Percentiles rank a stretch among this genome's conserved stretches.
These are phyloP conservation scores for Anthonomus grandis DNA, from an alignment of 1,140 invertebrate genomes.

Conservation along the genomic window DNA sequence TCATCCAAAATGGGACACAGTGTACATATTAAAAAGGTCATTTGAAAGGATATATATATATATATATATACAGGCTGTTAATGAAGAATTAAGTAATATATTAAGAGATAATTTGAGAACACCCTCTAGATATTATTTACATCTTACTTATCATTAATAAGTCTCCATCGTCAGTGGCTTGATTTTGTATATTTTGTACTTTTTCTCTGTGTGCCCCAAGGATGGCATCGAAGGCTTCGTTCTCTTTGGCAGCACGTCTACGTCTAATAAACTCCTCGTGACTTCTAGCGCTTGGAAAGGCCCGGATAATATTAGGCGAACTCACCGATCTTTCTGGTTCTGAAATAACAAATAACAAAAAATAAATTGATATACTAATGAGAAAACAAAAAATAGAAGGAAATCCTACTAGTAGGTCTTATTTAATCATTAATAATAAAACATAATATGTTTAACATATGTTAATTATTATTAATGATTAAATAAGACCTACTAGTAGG, in stretches of 20 bases:
- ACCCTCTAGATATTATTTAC: slow-evolving; percentile 8
- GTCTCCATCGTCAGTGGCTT: slow-evolving; percentile 12
- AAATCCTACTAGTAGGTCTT: not conserved
- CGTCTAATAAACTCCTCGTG: not conserved
- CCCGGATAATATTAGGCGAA: slow-evolving; percentile 2
- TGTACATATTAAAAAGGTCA: too few relatives aligned
- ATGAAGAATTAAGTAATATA: too few relatives aligned
- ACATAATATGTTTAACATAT: too few relatives aligned
- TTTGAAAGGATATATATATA: too few relatives aligned
- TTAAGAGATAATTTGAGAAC: too few relatives aligned
- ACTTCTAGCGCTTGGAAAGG: not conserved
- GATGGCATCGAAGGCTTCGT: slow-evolving; percentile 11
- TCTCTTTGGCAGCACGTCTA: not conserved
- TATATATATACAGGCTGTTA: too few relatives aligned
- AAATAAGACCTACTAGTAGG: not conserved
- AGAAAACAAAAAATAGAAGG: not conserved
- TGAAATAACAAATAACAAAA: not conserved
- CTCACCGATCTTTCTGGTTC: not conserved
- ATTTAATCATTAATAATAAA: not conserved
- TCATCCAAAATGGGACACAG: too few relatives aligned
- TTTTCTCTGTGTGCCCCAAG: slow-evolving; percentile 13
- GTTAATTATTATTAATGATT: slow-evolving; percentile 1
- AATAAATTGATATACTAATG: not conserved
- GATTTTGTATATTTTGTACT: slow-evolving; percentile 2
- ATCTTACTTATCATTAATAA: slow-evolving; percentile 27